Conservation (phyloP, 2,797 vertebrate species). For the Clarias fuscus region DNA sequence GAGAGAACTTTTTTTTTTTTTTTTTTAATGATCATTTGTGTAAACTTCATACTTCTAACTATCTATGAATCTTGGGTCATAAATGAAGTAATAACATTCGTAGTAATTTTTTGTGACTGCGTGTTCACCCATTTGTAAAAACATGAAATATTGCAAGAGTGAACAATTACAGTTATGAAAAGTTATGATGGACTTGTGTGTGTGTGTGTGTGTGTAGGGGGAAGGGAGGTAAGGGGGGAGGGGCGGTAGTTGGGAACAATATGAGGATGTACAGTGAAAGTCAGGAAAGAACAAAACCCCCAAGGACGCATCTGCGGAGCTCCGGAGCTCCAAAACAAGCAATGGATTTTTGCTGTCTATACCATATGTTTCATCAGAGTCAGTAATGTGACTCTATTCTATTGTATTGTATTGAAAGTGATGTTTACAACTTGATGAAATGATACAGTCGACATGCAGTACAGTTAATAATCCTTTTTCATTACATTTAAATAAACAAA, state of each 20-base stretch:
- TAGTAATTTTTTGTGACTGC: too few relatives aligned
- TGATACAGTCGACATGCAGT: background rate
- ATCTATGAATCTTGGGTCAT: background rate
- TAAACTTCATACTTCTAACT: background rate
- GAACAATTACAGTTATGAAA: background rate
- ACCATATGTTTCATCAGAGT: too few relatives aligned
- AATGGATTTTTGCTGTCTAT: background rate
- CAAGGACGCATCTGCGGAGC: background rate
- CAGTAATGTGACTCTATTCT: too few relatives aligned
- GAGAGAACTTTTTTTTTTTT: too few relatives aligned
- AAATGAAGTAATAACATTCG: background rate
- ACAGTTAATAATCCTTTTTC: background rate
- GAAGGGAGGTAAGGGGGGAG: background rate
- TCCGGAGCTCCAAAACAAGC: background rate
- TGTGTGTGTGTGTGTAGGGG: too few relatives aligned
- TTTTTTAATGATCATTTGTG: too few relatives aligned
- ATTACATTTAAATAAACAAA: background rate
- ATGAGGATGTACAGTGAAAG: conserved; percentile 39
- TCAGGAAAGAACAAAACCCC: conserved; percentile 24
- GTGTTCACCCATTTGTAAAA: background rate
- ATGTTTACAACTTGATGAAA: background rate
- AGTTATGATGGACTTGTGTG: too few relatives aligned
- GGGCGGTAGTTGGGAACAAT: conserved; percentile 33
- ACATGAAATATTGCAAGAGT: background rate
- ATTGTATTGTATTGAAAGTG: too few relatives aligned